Conservation (phyloP, 2,888 invertebrate species). For the Darwinula stevensoni region DNA sequence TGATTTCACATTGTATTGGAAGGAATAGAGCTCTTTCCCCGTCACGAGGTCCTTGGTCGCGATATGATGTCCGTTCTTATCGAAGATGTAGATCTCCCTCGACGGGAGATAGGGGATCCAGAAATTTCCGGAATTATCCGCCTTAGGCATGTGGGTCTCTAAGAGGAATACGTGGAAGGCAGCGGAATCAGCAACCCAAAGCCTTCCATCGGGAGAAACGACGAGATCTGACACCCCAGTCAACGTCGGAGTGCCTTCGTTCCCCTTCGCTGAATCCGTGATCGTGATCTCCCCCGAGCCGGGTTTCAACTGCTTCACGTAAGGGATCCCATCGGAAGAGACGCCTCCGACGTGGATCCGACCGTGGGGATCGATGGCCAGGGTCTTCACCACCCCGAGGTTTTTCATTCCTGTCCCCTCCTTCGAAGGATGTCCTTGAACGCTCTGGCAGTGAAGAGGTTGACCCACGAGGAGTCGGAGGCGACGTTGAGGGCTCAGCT, state of each 20-base stretch:
- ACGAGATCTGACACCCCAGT: neutral
- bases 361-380: neutral
- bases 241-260: too few relatives aligned
- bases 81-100: constrained; percentile 77
- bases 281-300: too few relatives aligned
- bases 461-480: too few relatives aligned
- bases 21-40: constrained; percentile 67
- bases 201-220: neutral
- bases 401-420: too few relatives aligned
- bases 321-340: neutral
- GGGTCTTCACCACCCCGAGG: neutral
- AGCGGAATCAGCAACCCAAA: constrained; percentile 14
- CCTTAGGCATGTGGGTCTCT: constrained; percentile 17
- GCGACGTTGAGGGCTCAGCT: constrained; percentile 70
- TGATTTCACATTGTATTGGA: constrained; percentile 84
- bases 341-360: neutral
- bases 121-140: constrained; percentile 34
- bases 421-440: too few relatives aligned
- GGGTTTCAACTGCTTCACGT: neutral
- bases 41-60: constrained; percentile 83
- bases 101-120: constrained; percentile 83
- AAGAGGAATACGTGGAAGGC: constrained; percentile 15
- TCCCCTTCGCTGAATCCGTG: too few relatives aligned
- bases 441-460: constrained; percentile 1
- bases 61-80: constrained; percentile 77